These are phyloP conservation scores for Tipula lateralis DNA, from an alignment of 2,888 invertebrate genomes.

Conservation along the genomic window DNA sequence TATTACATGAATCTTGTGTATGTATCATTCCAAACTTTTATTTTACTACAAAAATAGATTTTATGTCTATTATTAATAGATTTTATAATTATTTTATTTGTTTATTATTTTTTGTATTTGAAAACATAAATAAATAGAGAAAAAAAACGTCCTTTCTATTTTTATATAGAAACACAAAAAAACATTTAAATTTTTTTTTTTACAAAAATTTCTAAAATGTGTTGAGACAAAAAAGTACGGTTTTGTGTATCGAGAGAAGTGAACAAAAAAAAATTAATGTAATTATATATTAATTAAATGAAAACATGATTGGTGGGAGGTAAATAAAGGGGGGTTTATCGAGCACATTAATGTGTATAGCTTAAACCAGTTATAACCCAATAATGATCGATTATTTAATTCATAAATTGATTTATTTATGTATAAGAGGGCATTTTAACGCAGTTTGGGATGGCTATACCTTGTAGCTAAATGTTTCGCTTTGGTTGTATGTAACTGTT, in stretches of 20 bases:
- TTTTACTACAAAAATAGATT: not conserved
- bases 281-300: conserved; percentile 6
- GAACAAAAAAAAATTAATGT: not conserved
- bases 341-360: not conserved
- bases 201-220: not conserved
- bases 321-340: not conserved
- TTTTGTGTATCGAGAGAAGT: not conserved
- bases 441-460: not conserved
- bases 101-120: not conserved
- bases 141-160: conserved; percentile 7
- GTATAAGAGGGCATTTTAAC: not conserved
- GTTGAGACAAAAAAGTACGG: not conserved
- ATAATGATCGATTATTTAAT: not conserved
- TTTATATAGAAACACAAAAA: not conserved
- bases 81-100: conserved; percentile 11
- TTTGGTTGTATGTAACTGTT: no score
- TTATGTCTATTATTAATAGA: conserved; percentile 8
- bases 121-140: not conserved
- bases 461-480: not conserved
- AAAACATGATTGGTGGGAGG: not conserved
- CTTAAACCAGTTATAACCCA: not conserved
- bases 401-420: not conserved
- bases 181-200: not conserved
- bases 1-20: not conserved
- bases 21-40: not conserved